These are phyloP conservation scores for Cardiocondyla obscurior DNA, from an alignment of 1,140 invertebrate genomes.

Conservation along the genomic window DNA sequence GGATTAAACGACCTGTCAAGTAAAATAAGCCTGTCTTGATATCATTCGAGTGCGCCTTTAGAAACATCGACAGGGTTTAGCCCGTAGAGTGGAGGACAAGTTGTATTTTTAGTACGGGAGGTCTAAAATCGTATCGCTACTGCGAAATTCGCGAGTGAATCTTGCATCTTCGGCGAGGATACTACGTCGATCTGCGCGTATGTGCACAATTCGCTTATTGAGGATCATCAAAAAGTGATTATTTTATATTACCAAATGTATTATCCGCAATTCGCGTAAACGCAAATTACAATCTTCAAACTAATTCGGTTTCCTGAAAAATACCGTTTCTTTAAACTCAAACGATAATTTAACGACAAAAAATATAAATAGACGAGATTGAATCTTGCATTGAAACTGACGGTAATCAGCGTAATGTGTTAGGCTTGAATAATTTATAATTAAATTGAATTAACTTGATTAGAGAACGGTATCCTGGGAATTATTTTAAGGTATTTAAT, in stretches of 20 bases:
- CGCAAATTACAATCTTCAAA: background rate
- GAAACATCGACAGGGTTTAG: background rate
- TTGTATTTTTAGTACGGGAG: conserved; percentile 75
- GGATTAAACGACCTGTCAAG: background rate
- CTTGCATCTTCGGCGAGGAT: conserved; percentile 35
- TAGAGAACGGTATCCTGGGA: background rate
- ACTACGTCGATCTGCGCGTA: background rate
- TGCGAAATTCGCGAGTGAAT: conserved; percentile 33
- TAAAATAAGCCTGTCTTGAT: background rate
- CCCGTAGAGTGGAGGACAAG: background rate
- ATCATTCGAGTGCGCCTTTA: background rate
- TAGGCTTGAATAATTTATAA: background rate
- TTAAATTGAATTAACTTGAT: background rate
- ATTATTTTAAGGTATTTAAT: background rate
- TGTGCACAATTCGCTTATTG: background rate
- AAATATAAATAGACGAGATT: background rate
- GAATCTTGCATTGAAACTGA: background rate
- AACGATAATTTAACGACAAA: background rate
- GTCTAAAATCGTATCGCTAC: conserved; percentile 67
- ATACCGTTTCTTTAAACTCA: background rate
- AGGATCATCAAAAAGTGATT: background rate
- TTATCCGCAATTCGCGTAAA: background rate
- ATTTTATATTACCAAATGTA: background rate
- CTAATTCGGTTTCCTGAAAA: background rate
- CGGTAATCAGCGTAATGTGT: background rate